phyloP scores from a whole-genome alignment of 2,797 vertebrate species.

The Cephalopachus bancanus region DNA sequence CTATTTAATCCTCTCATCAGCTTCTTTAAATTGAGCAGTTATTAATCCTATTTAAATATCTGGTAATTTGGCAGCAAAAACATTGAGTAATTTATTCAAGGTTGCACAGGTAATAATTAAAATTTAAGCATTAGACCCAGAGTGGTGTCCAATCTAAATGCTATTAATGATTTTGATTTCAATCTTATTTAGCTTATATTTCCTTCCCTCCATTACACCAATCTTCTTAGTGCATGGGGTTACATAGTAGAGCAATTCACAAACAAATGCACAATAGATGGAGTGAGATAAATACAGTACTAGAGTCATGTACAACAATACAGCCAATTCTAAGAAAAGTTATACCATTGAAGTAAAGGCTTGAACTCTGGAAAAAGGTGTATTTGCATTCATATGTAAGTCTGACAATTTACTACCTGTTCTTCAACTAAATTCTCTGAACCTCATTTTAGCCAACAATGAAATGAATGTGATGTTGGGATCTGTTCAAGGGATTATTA shows the following conservation, averaged over 20 bases:
- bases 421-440: not conserved
- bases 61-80: not conserved
- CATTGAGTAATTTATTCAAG: not conserved
- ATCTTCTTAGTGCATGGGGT: not conserved
- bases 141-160: not conserved
- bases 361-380: not conserved
- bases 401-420: not conserved
- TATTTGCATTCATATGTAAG: not conserved
- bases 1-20: not conserved
- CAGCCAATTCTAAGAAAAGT: not conserved
- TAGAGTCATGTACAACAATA: not conserved
- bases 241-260: not conserved
- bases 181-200: not conserved
- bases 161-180: not conserved
- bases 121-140: not conserved
- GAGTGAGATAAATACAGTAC: not conserved
- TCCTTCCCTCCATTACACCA: not conserved
- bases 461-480: not conserved
- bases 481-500: not conserved
- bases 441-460: not conserved
- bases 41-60: not conserved
- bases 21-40: not conserved
- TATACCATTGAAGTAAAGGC: not conserved
- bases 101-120: not conserved
- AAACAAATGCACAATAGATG: not conserved